Conservation (phyloP, 2,888 invertebrate species). For the Dasysyrphus albostriatus region DNA sequence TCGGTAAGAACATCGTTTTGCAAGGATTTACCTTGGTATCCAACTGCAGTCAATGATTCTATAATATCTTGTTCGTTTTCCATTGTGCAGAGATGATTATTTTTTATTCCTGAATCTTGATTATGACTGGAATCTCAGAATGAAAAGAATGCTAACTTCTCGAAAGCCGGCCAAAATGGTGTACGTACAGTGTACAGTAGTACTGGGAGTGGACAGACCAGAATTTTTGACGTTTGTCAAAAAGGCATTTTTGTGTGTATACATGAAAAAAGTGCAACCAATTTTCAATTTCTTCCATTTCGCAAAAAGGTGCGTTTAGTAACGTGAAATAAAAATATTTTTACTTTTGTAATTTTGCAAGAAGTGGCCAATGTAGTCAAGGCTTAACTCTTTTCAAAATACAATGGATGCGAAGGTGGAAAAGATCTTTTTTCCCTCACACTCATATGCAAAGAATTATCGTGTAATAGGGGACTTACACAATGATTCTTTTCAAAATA, state of each 20-base stretch:
- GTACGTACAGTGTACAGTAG: no score
- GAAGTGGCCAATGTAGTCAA: no score
- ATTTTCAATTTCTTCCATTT: no score
- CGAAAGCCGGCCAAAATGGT: conserved; percentile 4
- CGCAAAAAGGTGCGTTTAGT: no score
- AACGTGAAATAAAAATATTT: no score
- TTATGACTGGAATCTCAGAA: neutral
- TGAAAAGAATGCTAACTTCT: neutral
- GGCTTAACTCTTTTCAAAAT: no score
- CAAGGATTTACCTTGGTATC: conserved; percentile 88
- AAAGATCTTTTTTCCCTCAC: no score
- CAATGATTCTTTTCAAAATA: no score
- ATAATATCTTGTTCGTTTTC: conserved; percentile 81
- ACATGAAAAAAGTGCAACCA: neutral
- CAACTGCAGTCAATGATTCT: conserved; percentile 80
- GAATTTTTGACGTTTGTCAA: neutral
- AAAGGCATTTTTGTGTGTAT: conserved; percentile 16
- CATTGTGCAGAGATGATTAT: conserved; percentile 75
- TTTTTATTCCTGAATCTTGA: neutral
- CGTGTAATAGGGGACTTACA: no score
- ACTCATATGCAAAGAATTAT: no score
- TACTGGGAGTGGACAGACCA: neutral
- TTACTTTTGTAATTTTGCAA: no score
- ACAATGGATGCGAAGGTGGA: no score
- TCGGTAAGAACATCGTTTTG: conserved; percentile 86